phyloP scores from a whole-genome alignment of 2,113 vertebrate species.

The Chlorodrepanis virens region DNA sequence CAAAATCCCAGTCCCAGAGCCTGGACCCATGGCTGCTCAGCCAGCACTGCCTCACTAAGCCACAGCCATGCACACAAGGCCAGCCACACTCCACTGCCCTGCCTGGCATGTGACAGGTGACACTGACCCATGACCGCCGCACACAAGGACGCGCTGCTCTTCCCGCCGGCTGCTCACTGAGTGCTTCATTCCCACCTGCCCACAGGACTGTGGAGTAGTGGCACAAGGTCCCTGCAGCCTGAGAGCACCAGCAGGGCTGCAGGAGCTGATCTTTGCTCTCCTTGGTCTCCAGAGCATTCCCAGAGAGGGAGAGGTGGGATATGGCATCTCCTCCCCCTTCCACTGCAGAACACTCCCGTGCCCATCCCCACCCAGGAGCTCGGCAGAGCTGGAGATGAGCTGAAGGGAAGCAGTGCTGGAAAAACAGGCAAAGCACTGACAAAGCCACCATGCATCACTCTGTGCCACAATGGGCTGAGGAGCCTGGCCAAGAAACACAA shows the following conservation, averaged over 20 bases:
- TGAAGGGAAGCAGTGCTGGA: neutral
- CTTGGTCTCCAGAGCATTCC: accelerated
- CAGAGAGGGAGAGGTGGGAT: neutral
- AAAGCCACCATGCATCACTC: neutral
- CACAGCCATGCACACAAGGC: accelerated
- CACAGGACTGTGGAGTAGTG: neutral
- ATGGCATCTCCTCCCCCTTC: neutral
- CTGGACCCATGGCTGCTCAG: accelerated
- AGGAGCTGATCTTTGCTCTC: neutral
- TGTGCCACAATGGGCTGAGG: neutral
- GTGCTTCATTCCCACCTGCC: neutral
- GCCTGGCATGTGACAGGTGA: neutral
- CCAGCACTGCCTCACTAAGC: accelerated
- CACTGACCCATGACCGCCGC: accelerated
- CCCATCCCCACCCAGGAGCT: accelerated
- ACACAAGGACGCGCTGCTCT: neutral
- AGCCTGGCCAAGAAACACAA: neutral
- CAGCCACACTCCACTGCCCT: accelerated
- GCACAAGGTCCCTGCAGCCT: neutral
- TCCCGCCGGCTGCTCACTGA: neutral
- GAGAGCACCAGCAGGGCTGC: accelerated
- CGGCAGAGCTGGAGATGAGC: neutral
- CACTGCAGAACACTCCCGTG: accelerated
- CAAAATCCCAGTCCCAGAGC: neutral
- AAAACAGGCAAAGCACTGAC: neutral